These are phyloP conservation scores for Ambastaia sidthimunki DNA, from an alignment of 2,797 vertebrate species.

Conservation along the genomic window DNA sequence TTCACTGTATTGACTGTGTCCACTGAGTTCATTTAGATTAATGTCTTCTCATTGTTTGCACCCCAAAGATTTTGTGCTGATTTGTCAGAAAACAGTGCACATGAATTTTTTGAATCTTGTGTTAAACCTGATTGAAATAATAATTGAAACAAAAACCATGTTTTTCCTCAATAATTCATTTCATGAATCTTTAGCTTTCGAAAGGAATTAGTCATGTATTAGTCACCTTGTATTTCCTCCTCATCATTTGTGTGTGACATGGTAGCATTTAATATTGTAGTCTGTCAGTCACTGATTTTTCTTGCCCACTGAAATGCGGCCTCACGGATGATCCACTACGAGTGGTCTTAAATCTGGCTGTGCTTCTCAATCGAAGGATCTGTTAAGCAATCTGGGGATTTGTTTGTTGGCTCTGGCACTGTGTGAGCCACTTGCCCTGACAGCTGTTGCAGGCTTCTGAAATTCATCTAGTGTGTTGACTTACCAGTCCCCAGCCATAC, in stretches of 20 bases:
- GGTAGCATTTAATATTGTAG: constrained; percentile 20
- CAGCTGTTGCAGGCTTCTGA: constrained; percentile 70
- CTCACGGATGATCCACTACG: constrained; percentile 54
- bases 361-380: constrained; percentile 58
- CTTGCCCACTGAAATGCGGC: constrained; percentile 58
- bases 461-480: constrained; percentile 78
- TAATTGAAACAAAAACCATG: too few species aligned
- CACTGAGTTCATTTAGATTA: constrained; percentile 20
- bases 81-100: constrained; percentile 11
- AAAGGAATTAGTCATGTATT: constrained; percentile 8
- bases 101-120: too few species aligned
- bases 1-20: constrained; percentile 39
- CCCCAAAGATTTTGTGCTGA: background rate
- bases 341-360: background rate
- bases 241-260: background rate
- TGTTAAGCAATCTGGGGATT: constrained; percentile 76
- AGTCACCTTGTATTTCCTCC: constrained; percentile 8
- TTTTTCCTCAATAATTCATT: background rate
- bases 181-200: constrained; percentile 3
- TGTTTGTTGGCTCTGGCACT: constrained; percentile 73
- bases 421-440: constrained; percentile 73
- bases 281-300: background rate
- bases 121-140: background rate
- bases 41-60: constrained; percentile 29
- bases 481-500: constrained; percentile 66